Base-by-base conservation (phyloP, 2,888 invertebrate genomes). In the Temnothorax unifasciatus region DNA sequence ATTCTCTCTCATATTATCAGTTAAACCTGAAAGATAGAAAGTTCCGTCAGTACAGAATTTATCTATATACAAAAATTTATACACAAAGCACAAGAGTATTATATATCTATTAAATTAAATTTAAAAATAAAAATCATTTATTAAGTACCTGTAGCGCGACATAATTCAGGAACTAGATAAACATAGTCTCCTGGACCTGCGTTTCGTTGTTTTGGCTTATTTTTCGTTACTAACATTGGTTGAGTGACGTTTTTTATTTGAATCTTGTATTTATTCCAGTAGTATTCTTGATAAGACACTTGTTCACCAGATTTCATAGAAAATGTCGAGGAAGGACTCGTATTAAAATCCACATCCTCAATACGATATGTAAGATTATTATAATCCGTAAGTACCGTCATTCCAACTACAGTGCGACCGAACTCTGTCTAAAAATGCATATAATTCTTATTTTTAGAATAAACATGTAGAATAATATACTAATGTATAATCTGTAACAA, bases 141-240 rank as follows among this genome's bases (percentile, higher is more conserved):
- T 54, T 15, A 47, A 64, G n/a, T 66, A 93, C 99, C 99, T 0
- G 99, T 99, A 92, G 98, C 96, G 0, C 97, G 96, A 88, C 98
- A 98, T 64, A 99, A 95, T 95, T 99, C 98, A 0, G 99, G 99
- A 18, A 99, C 95, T 3, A 99, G 95, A 92, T 96, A 96, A 8
- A 98, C 96, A 0, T 91, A 6, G 83, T 97, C 97, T 0, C 96
- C 95, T 94, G 96, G 95, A 0, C 97, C 97, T 0, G 97, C 97
- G 77, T 97, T 96, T n/a, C 97, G 96, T 90, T 98, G 98, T 57
- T 96, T 96, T 2, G 96, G 95, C 87, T 96, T 97, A 0, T 97
- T 95, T 3, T 96, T 96, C 0, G 97, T 97, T 0, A 99, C 95
- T 66, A 99, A 94, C 93, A 99, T 92, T 0, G 99, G 99, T 93